Evolutionary conservation across 2,888 invertebrate genomes (phyloP), one percentile per base, ranked within the genome.

Genomic region (Eupithecia exiguata): DNA sequence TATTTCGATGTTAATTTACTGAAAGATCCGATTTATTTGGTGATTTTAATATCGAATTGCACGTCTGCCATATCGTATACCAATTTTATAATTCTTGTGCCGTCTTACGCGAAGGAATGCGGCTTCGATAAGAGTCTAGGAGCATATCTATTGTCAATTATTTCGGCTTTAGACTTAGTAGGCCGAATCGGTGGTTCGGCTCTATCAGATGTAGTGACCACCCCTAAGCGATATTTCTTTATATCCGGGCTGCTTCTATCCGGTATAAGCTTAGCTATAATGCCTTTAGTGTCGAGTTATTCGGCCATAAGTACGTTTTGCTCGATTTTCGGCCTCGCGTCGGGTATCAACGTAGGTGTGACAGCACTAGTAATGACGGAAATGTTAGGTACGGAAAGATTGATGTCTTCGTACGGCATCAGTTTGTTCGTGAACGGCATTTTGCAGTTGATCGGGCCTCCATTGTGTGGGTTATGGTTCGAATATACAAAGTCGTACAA

Each of bases 291-390:
- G n/a, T 86, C 91, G 0, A 95, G 95, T 58, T 98, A 97, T 86
- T 86, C 91, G 0, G 93, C 95, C 68, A 95, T 97, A 1, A 95
- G 96, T 69, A 92, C 95, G 40, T 96, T 96, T 85, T 98, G 97
- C 88, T 96, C 96, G 0, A 84, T 97, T 0, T 98, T 98, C 84
- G 98, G 98, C 2, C 90, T 98, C 21, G 97, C 97, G 4, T 97
- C 98, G 0, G 98, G 98, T 14, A 95, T 97, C 3, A 98, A 98
- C 87, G 97, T 97, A 0, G 98, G 98, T 5, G 96, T 98, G 18
- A 97, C 97, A 0, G 97, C 98, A 0, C 96, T 98, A 58, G 97
- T 98, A 5, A 97, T 98, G 97, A 97, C 97, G 0, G 98, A 98
- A 85, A 96, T 98, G 96, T 86, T 98, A 9, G 98, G 98, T 0